Percentiles rank a stretch among this genome's conserved stretches.
These are phyloP conservation scores for Cyprinus carpio DNA, from an alignment of 2,113 vertebrate species.

Conservation along the genomic window DNA sequence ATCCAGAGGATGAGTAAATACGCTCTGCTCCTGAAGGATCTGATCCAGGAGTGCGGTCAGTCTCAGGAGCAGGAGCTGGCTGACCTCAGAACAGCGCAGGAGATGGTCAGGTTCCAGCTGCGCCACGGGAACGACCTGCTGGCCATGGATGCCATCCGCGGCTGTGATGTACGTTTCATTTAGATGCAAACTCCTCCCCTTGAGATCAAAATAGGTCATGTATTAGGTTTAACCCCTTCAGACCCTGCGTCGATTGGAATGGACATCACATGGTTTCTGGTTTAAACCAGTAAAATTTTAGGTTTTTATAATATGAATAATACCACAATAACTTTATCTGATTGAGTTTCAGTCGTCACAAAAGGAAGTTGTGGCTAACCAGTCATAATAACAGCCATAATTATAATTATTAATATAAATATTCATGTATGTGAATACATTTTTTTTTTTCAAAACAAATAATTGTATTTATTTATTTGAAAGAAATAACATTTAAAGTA, in stretches of 20 bases:
- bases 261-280: no score
- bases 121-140: slow-evolving; percentile 93
- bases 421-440: background rate
- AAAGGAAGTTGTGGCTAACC: background rate
- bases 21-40: slow-evolving; percentile 88
- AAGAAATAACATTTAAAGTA: background rate
- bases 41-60: slow-evolving; percentile 90
- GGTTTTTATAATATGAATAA: no score
- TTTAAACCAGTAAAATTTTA: no score
- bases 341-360: background rate
- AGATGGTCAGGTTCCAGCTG: slow-evolving; percentile 94
- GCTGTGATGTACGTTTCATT: slow-evolving; percentile 84
- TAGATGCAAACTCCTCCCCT: no score
- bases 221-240: no score
- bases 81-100: slow-evolving; percentile 85
- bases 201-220: no score
- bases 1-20: slow-evolving; percentile 98
- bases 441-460: no score
- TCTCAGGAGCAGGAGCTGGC: slow-evolving; percentile 85
- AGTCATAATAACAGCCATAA: background rate
- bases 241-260: no score
- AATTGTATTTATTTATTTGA: background rate
- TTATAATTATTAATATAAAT: no score
- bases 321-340: background rate
- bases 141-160: slow-evolving; percentile 94